A percentile compares a stretch with the other conserved stretches of the same genome.
Evolutionary conservation across 2,797 vertebrate genomes (phyloP).

Genomic region (Loriculus beryllinus): DNA sequence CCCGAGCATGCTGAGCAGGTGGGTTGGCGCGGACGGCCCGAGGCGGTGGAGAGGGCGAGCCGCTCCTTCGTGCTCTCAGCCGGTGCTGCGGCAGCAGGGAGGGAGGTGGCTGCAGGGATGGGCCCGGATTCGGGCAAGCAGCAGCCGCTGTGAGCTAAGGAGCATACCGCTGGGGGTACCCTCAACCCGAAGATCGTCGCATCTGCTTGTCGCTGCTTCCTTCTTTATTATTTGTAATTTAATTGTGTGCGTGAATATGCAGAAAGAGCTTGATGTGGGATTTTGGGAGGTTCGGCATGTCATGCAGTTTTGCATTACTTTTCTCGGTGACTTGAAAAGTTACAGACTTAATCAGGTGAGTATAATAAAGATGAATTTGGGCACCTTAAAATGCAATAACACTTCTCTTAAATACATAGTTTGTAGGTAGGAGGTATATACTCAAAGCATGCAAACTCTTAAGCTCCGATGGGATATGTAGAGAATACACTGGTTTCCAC

Average conservation of each 20-base stretch:
- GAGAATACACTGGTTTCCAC: not conserved
- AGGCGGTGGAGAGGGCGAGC: not conserved
- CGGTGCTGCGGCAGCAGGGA: not conserved
- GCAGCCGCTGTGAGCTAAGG: not conserved
- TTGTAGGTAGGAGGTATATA: rapidly evolving
- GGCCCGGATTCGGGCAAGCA: rapidly evolving
- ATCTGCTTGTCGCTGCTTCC: not conserved
- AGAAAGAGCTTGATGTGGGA: rapidly evolving
- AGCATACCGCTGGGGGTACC: not conserved
- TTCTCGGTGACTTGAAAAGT: not conserved
- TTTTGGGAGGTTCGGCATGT: rapidly evolving
- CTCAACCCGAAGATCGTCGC: rapidly evolving
- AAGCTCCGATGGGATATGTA: rapidly evolving
- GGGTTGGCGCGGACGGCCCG: not conserved
- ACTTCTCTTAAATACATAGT: not conserved
- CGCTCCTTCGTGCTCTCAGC: not conserved
- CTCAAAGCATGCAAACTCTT: rapidly evolving
- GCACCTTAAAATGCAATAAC: rapidly evolving
- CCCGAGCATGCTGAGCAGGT: conserved; percentile 92
- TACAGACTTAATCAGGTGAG: rapidly evolving
- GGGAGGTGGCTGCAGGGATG: rapidly evolving
- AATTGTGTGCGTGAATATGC: rapidly evolving
- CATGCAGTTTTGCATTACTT: not conserved
- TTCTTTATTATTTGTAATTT: not conserved
- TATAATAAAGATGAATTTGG: not conserved